phyloP scores from a whole-genome alignment of 2,888 invertebrate genomes.

The Eurytoma adleriae region DNA sequence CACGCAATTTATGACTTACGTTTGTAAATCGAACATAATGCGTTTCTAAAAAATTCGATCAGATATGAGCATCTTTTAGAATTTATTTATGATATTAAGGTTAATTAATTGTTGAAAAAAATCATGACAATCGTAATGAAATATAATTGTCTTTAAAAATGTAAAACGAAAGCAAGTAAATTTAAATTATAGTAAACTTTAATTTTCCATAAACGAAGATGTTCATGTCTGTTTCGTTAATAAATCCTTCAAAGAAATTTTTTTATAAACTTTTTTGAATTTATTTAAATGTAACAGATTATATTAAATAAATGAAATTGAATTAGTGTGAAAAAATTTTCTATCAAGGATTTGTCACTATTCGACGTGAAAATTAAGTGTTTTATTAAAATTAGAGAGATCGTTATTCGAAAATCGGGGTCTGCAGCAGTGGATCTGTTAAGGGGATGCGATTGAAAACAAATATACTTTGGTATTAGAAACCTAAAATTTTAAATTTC shows the following conservation, averaged over 20 bases:
- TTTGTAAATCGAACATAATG: slow-evolving; percentile 20
- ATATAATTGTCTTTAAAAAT: background rate
- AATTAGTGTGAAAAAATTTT: slow-evolving; percentile 11
- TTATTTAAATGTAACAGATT: slow-evolving; percentile 21
- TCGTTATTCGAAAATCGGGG: slow-evolving; percentile 34
- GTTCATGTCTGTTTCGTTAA: slow-evolving; percentile 16
- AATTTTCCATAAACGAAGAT: background rate
- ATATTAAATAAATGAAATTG: slow-evolving; percentile 12
- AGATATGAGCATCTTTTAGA: slow-evolving; percentile 30
- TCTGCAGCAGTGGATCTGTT: background rate
- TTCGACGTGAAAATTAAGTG: slow-evolving; percentile 38
- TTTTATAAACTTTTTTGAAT: slow-evolving; percentile 3
- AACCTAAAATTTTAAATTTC: slow-evolving; percentile 56
- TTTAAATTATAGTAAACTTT: background rate
- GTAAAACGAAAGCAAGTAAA: background rate
- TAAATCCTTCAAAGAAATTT: slow-evolving; percentile 28
- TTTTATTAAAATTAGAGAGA: slow-evolving; percentile 44
- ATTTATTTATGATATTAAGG: background rate
- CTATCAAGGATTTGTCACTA: slow-evolving; percentile 14
- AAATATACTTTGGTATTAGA: slow-evolving; percentile 52
- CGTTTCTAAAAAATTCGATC: background rate
- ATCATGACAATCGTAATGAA: background rate
- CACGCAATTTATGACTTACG: slow-evolving; percentile 1
- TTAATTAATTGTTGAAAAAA: slow-evolving; percentile 1
- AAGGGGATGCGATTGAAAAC: slow-evolving; percentile 28